These are phyloP conservation scores for Elegia similella DNA, from an alignment of 2,888 invertebrate species.

Conservation along the genomic window DNA sequence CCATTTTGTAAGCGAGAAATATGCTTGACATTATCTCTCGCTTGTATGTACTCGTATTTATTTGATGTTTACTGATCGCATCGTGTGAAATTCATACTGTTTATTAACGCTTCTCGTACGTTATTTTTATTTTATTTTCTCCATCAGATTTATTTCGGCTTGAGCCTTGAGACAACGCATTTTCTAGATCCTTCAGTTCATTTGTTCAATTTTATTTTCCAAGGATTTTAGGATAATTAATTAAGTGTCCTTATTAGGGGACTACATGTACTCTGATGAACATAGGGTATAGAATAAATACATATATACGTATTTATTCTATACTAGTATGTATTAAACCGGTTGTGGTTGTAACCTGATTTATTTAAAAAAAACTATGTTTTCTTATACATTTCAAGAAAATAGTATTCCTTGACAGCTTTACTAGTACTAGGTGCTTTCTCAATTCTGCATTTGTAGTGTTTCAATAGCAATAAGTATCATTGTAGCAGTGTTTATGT, in stretches of 20 bases:
- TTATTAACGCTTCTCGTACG: not conserved
- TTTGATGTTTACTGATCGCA: not conserved
- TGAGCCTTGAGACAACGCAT: not conserved
- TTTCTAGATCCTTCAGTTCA: not conserved
- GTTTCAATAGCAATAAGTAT: not conserved
- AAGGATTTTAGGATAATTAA: not conserved
- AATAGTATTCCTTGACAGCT: not conserved
- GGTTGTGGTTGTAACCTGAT: not conserved
- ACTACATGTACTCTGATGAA: too few relatives aligned
- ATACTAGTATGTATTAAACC: too few relatives aligned
- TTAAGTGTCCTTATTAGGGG: not conserved
- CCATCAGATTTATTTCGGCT: not conserved
- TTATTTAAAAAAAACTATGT: not conserved
- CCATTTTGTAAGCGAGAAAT: constrained; percentile 1
- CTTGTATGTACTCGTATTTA: not conserved
- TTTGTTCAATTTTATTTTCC: not conserved
- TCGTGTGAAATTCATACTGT: not conserved
- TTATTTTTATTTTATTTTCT: not conserved
- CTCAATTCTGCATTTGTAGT: not conserved
- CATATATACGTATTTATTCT: too few relatives aligned
- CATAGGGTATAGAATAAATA: too few relatives aligned
- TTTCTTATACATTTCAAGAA: not conserved
- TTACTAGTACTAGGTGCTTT: not conserved
- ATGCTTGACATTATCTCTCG: not conserved
- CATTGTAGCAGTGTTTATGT: not conserved